phyloP scores from a whole-genome alignment of 2,888 invertebrate species.

The Parnassius mnemosyne region DNA sequence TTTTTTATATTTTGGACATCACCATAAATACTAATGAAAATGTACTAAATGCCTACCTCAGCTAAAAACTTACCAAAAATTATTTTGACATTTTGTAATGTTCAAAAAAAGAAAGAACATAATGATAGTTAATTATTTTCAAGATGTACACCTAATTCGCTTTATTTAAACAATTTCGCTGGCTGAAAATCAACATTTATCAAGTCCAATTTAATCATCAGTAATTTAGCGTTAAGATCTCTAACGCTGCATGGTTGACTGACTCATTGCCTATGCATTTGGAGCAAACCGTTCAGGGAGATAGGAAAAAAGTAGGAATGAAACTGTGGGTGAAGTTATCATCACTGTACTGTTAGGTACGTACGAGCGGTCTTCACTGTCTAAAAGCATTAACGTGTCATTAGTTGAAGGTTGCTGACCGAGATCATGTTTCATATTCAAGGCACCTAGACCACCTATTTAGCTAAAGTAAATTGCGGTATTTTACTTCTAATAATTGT shows the following conservation, averaged over 20 bases:
- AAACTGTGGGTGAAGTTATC: slow-evolving; percentile 72
- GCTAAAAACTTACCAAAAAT: too few species aligned
- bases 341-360: slow-evolving; percentile 72
- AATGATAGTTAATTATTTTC: too few species aligned
- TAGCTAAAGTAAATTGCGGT: slow-evolving; percentile 3
- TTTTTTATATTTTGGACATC: too few species aligned
- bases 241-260: slow-evolving; percentile 53
- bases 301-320: slow-evolving; percentile 64
- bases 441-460: slow-evolving; percentile 9
- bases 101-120: too few species aligned
- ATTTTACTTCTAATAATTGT: neutral
- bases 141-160: too few species aligned
- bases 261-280: slow-evolving; percentile 78
- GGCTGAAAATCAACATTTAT: too few species aligned
- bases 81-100: too few species aligned
- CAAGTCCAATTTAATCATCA: slow-evolving; percentile 2
- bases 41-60: too few species aligned
- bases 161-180: too few species aligned
- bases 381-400: slow-evolving; percentile 71
- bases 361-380: slow-evolving; percentile 56
- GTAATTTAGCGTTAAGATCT: slow-evolving; percentile 15
- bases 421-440: slow-evolving; percentile 45
- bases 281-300: slow-evolving; percentile 68
- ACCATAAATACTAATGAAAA: too few species aligned
- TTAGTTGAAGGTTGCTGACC: slow-evolving; percentile 76